These are phyloP conservation scores for Diogma glabrata DNA, from an alignment of 2,888 invertebrate genomes.

Conservation along the genomic window DNA sequence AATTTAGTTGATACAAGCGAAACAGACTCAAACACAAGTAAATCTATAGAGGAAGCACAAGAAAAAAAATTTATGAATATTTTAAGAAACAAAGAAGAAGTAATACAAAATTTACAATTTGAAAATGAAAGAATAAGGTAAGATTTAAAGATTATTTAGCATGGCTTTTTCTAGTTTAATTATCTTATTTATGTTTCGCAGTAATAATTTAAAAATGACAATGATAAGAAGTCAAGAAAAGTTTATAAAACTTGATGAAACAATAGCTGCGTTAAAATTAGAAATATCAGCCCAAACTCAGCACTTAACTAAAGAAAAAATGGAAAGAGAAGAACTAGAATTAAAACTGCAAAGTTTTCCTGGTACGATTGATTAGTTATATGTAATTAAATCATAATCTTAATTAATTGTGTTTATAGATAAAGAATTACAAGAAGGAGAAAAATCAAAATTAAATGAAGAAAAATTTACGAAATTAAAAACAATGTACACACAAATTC, in stretches of 20 bases:
- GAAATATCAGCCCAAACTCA: slow-evolving; percentile 28
- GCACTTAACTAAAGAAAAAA: slow-evolving; percentile 26
- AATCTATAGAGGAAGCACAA: slow-evolving; percentile 19
- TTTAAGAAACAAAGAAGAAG: slow-evolving; percentile 51
- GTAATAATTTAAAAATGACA: slow-evolving; percentile 18
- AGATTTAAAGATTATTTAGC: too few relatives aligned
- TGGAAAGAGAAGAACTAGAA: slow-evolving; percentile 31
- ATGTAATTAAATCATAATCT: too few relatives aligned
- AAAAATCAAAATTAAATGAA: slow-evolving; percentile 60
- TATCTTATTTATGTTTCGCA: not conserved
- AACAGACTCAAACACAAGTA: slow-evolving; percentile 23
- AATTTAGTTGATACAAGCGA: slow-evolving; percentile 31
- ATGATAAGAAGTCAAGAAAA: slow-evolving; percentile 19
- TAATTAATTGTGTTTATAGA: too few relatives aligned
- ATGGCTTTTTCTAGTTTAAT: too few relatives aligned
- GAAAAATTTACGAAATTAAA: slow-evolving; percentile 95
- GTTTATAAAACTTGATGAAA: slow-evolving; percentile 23
- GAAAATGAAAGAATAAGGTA: slow-evolving; percentile 33
- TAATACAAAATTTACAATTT: slow-evolving; percentile 69
- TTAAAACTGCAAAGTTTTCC: slow-evolving; percentile 9
- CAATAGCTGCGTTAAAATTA: slow-evolving; percentile 24
- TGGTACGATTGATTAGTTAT: too few relatives aligned
- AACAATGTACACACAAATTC: slow-evolving; percentile 81
- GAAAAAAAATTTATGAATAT: slow-evolving; percentile 23
- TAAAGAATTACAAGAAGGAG: slow-evolving; percentile 59